Base-by-base conservation (phyloP, 2,113 vertebrate genomes). In the Phylloscopus trochiloides region DNA sequence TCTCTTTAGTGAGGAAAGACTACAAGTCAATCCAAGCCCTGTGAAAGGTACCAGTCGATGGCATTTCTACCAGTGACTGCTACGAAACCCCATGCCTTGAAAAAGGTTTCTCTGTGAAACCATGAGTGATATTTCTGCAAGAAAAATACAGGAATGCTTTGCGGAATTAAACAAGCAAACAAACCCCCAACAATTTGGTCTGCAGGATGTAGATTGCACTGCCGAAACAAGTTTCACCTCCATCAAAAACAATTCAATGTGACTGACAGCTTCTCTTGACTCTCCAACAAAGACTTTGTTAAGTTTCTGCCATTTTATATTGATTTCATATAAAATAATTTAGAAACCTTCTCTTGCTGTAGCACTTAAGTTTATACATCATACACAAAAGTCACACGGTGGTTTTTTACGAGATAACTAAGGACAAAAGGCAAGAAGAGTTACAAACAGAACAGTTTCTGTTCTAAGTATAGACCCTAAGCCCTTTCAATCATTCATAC, bases 151-250 rank as follows among this genome's bases (percentile, higher is more conserved):
- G 89, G 90, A 95, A 94, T 84, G 86, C 61, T 85, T 73, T 86
- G 62, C 48, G 57, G 50, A 93, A 55, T 50, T 68, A 29, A 68
- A 68, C 19, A 38, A 58, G 48, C 11, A 38, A 68, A 50, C 25
- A 54, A 47, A 62, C 4, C 3, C 12, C 34, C 26, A 76, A 28
- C 31, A 88, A 82, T 68, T 52, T 90, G 10, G 31, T 45, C 85
- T 91, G 72, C 72, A 88, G 79, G 58, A 94, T 96, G 65, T 52
- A 97, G 72, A 89, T 66, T 96, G 78, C 50, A 51, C 45, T 93
- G 90, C 74, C 83, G 92, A 88, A 97, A 95, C 89, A 85, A 58
- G 76, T 90, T 94, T 95, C 29, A 45, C 26, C 79, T 96, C 77
- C 47, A 89, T 85, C 17, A 51, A 95, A 95, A 97, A 86, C 83